Percentiles rank a stretch among this genome's conserved stretches.
Evolutionary conservation across 2,888 invertebrate genomes (phyloP).

Genomic region (Lymantria dispar): DNA sequence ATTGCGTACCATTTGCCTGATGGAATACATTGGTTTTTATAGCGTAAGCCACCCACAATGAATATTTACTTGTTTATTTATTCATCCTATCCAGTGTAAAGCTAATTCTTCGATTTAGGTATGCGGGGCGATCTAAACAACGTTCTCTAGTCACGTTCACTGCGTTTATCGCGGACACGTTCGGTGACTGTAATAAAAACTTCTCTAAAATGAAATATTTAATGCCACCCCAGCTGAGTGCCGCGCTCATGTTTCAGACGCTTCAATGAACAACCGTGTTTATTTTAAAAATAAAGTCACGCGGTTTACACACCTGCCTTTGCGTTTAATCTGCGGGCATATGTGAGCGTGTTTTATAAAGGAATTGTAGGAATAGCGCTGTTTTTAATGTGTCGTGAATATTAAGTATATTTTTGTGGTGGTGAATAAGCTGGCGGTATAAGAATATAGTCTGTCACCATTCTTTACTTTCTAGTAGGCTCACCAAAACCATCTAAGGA

Average conservation of each 20-base stretch:
- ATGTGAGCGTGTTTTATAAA: constrained; percentile 2
- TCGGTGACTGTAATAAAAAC: constrained; percentile 76
- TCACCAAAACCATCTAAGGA: background rate
- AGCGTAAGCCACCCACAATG: background rate
- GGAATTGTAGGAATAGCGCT: constrained; percentile 2
- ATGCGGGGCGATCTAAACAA: constrained; percentile 53
- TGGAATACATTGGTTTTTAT: background rate
- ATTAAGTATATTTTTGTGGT: background rate
- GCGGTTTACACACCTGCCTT: constrained; percentile 23
- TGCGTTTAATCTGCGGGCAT: constrained; percentile 1
- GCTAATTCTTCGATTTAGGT: constrained; percentile 36
- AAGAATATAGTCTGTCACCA: background rate
- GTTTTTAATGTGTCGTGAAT: background rate
- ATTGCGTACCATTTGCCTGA: background rate
- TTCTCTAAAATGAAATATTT: constrained; percentile 81
- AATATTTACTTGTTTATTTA: background rate
- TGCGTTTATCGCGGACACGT: constrained; percentile 78
- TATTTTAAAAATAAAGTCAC: constrained; percentile 53
- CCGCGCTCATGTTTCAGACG: constrained; percentile 46
- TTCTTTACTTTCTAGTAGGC: background rate
- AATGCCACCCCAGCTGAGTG: constrained; percentile 66
- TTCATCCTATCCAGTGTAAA: constrained; percentile 28
- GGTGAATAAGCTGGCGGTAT: background rate
- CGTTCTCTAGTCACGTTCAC: constrained; percentile 73
- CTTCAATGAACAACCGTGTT: constrained; percentile 58